Conservation (phyloP, 2,113 vertebrate species). For the Gobio gobio region DNA sequence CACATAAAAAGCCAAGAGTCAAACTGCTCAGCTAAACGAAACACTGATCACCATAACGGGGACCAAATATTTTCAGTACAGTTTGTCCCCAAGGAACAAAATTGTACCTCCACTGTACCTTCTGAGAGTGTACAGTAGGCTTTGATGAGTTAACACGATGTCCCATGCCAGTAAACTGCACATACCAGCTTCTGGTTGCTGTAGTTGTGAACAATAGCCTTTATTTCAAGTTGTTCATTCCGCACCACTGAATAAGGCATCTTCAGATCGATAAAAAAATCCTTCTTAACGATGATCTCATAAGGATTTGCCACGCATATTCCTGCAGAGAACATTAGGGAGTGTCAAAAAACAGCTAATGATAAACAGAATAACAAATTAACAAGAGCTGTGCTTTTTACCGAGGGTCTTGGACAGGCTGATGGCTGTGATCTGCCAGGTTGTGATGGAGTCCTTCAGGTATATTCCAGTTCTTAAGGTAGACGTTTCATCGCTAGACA, state of each 20-base stretch:
- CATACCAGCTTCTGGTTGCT: slow-evolving; percentile 52
- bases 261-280: slow-evolving; percentile 82
- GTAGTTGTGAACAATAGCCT: slow-evolving; percentile 82
- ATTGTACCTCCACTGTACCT: too few relatives aligned
- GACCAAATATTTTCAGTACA: neutral
- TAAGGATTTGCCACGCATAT: slow-evolving; percentile 82
- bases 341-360: neutral
- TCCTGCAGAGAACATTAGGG: slow-evolving; percentile 56
- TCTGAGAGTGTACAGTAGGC: neutral
- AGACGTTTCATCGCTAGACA: slow-evolving; percentile 66
- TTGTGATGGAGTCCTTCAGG: slow-evolving; percentile 83
- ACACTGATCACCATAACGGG: too few relatives aligned
- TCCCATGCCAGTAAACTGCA: neutral
- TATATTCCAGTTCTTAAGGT: slow-evolving; percentile 60
- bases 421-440: slow-evolving; percentile 82
- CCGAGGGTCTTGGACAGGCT: slow-evolving; percentile 76
- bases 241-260: slow-evolving; percentile 83
- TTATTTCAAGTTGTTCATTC: slow-evolving; percentile 85
- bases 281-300: slow-evolving; percentile 75
- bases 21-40: too few relatives aligned
- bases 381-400: neutral
- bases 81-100: too few relatives aligned
- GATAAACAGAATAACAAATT: neutral
- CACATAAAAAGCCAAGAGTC: too few relatives aligned
- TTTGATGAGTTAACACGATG: neutral